Base-by-base conservation (phyloP, 2,888 invertebrate species). In the Tenthredo notha region DNA sequence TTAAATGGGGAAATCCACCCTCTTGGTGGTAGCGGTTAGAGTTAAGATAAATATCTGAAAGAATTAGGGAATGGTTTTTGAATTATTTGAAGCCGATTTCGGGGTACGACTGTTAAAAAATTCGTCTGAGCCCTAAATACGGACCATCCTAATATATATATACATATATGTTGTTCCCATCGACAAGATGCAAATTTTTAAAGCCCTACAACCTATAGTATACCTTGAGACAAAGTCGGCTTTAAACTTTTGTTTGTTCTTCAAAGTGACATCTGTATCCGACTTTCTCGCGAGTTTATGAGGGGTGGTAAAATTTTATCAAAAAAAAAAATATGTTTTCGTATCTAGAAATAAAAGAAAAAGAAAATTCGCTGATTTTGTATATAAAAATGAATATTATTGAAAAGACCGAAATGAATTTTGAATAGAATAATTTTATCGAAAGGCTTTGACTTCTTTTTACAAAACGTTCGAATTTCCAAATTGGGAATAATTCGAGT, bases 261-360 rank as follows among this genome's bases (percentile, higher is more conserved):
- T 6, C n/a, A 54, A 54, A 54, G 54, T 54, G 54, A 54, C 54
- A 54, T 54, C 54, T 54, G 54, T 54, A 54, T 54, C 18, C 54
- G n/a, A 54, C 54, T 54, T 54, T n/a, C n/a, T 54, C 54, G n/a
- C 54, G n/a, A 54, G 54, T 54, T 54, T 54, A 54, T 54, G 54
- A n/a, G 7, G 0, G 54, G n/a, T n/a, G n/a, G 54, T 54, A 7
- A 54, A 54, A 54, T 54, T 54, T n/a, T 54, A 54, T 54, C n/a
- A 54, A 54, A 37, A 33, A 54, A 54, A 54, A 33, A 54, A 54
- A 54, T 54, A 54, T 54, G 7, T 54, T 54, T 54, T 54, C 54
- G 54, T 54, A 0, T 6, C n/a, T 1, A 54, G n/a, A 50, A 37
- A 7, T 7, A 37, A 37, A 37, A 7, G 7, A 37, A 37, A 37